These are phyloP conservation scores for Drosophila formosana DNA, from an alignment of 2,888 invertebrate genomes.

Conservation along the genomic window DNA sequence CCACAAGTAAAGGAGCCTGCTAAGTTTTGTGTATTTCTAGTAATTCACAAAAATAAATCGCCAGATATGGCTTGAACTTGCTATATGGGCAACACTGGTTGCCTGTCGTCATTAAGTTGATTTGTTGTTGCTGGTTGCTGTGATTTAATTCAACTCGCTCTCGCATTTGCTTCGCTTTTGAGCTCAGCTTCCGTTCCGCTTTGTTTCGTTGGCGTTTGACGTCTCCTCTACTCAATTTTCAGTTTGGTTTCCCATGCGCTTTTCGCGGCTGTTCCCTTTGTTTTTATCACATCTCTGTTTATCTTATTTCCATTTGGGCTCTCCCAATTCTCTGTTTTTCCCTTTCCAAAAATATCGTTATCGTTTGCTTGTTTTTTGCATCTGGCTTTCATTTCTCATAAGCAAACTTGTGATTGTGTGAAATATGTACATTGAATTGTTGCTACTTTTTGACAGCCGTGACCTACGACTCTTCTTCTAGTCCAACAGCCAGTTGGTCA, in stretches of 20 bases:
- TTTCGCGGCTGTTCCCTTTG: slow-evolving; percentile 23
- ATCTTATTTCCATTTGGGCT: slow-evolving; percentile 35
- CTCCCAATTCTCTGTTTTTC: slow-evolving; percentile 20
- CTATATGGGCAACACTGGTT: not conserved
- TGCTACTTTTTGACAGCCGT: slow-evolving; percentile 26
- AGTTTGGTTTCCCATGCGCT: slow-evolving; percentile 42
- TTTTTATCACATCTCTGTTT: slow-evolving; percentile 49
- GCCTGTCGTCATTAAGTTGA: slow-evolving; percentile 58
- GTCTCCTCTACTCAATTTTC: slow-evolving; percentile 31
- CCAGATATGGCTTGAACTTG: too few relatives aligned
- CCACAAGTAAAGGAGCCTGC: too few relatives aligned
- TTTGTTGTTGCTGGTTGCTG: slow-evolving; percentile 43
- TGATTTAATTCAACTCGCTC: slow-evolving; percentile 61
- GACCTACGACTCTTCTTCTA: slow-evolving; percentile 51
- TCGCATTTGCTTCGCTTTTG: slow-evolving; percentile 50
- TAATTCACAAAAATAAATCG: too few relatives aligned
- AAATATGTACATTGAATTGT: slow-evolving; percentile 4
- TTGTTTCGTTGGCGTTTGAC: slow-evolving; percentile 35
- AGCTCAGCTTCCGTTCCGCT: slow-evolving; percentile 67
- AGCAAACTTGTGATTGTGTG: not conserved
- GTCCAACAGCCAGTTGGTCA: not conserved
- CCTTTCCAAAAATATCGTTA: slow-evolving; percentile 26
- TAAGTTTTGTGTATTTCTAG: too few relatives aligned
- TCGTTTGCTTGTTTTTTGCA: slow-evolving; percentile 8
- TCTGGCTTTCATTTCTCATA: slow-evolving; percentile 50